These are phyloP conservation scores for Kuschelorhynchus macadamiae DNA, from an alignment of 2,888 invertebrate species.

Conservation along the genomic window DNA sequence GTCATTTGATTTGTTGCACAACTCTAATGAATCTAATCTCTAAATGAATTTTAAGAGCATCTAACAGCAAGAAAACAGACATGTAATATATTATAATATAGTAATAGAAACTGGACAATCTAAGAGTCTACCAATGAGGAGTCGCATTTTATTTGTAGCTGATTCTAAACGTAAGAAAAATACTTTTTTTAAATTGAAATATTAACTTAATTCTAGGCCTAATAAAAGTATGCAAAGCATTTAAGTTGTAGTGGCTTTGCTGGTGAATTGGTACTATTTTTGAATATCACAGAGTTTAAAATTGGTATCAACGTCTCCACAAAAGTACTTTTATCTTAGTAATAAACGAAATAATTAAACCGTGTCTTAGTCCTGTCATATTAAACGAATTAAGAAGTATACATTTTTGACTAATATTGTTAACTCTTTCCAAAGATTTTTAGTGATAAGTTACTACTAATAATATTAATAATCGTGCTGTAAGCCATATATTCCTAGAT, in stretches of 20 bases:
- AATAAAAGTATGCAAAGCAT: slow-evolving; percentile 25
- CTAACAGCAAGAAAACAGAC: too few species aligned
- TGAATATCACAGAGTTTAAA: neutral
- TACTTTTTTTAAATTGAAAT: too few species aligned
- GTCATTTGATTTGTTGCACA: too few species aligned
- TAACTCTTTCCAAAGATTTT: slow-evolving; percentile 70
- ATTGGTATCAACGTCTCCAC: neutral
- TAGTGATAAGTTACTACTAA: slow-evolving; percentile 66
- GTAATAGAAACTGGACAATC: too few species aligned
- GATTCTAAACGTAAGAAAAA: too few species aligned
- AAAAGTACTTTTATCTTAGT: slow-evolving; percentile 55
- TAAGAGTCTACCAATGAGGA: too few species aligned
- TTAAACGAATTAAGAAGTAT: slow-evolving; percentile 69
- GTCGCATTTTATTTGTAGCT: too few species aligned
- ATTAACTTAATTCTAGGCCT: slow-evolving; percentile 5
- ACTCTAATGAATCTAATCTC: too few species aligned
- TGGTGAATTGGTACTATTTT: neutral
- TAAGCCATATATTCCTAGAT: slow-evolving; percentile 65
- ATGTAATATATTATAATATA: too few species aligned
- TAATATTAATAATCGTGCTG: slow-evolving; percentile 59
- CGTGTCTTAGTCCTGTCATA: slow-evolving; percentile 71
- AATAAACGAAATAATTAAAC: slow-evolving; percentile 65
- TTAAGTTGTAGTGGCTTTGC: neutral
- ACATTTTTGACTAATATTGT: slow-evolving; percentile 69
- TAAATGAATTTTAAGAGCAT: too few species aligned